Conservation (phyloP, 2,888 invertebrate genomes). For the Petrolisthes cinctipes region DNA sequence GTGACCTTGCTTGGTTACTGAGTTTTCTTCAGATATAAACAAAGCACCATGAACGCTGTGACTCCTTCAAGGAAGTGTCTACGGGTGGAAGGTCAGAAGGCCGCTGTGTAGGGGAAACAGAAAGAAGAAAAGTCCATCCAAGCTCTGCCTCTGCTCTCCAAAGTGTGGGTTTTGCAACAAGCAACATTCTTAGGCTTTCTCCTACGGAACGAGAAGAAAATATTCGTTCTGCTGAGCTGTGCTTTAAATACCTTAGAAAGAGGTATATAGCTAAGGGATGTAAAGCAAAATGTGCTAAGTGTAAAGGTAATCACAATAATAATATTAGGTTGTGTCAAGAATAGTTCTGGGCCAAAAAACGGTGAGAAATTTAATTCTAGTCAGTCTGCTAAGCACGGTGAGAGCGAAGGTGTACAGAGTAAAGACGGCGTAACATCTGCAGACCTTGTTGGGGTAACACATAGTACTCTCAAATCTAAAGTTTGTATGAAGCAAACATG, state of each 20-base stretch:
- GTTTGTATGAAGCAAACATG: no score
- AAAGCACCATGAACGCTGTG: background rate
- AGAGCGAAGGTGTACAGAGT: no score
- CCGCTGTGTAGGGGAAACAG: background rate
- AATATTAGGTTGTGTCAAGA: background rate
- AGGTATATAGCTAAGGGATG: background rate
- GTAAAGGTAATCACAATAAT: background rate
- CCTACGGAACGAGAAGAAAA: constrained; percentile 3
- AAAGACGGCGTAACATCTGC: no score
- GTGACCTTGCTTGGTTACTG: background rate
- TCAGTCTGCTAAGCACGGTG: no score
- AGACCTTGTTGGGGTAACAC: no score
- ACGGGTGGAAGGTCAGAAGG: background rate
- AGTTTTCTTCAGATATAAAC: background rate
- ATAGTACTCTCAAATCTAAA: no score
- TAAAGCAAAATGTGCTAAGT: background rate
- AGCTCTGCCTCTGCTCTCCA: constrained; percentile 7
- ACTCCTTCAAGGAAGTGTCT: background rate
- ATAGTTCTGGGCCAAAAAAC: background rate
- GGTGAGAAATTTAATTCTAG: no score
- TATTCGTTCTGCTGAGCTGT: background rate
- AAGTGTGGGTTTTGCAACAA: background rate
- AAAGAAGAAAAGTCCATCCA: background rate
- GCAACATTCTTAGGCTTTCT: background rate
- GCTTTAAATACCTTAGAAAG: background rate